Evolutionary conservation across 2,113 vertebrate genomes (phyloP), one percentile per base, ranked within the genome.

Genomic region (Oxygymnocypris stewartii): DNA sequence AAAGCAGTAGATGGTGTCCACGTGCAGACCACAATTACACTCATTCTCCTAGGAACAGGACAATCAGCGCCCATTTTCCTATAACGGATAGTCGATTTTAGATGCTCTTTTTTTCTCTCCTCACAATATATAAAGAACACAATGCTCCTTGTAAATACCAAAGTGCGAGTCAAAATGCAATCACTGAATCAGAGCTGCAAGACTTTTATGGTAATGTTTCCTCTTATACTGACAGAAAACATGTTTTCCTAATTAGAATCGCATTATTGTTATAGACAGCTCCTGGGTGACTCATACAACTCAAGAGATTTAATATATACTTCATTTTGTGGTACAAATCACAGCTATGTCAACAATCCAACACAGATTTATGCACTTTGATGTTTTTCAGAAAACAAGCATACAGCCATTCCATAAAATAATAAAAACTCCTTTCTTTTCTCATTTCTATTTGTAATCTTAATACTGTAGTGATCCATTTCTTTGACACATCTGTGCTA

Each of bases 1-100:
- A 63, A 82, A 71, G 81, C 81, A 51, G 42, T 82, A 82, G 63
- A 71, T 51, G 81, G 63, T 82, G 80, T 65, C 25, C 63, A 82
- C 44, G 18, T 82, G 28, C 44, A 71, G 81, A 37, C 61, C 23
- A 65, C 61, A 63, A 47, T 82, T 67, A 67, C 23, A 1, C n/a
- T 49, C 61, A 28, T 49, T 82, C 61, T 47, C 5, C 79, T 8
- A 67, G 40, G n/a, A 14, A 82, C 42, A 81, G 79, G n/a, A 81
- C 35, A 82, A 51, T 82, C 44, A 71, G 44, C 6, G 10, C 37
- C 63, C 18, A 71, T 51, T 82, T 69, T 35, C 10, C 44, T 69
- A 51, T 31, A 69, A 82, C 37, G 63, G 11, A 51, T 23, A 37
- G 65, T 49, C 18, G 12, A 69, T 69, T 82, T 35, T 4, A 67